Evolutionary conservation across 1,140 invertebrate species (phyloP), one percentile per base, ranked within the genome.

Genomic region (Antheraea mylitta): DNA sequence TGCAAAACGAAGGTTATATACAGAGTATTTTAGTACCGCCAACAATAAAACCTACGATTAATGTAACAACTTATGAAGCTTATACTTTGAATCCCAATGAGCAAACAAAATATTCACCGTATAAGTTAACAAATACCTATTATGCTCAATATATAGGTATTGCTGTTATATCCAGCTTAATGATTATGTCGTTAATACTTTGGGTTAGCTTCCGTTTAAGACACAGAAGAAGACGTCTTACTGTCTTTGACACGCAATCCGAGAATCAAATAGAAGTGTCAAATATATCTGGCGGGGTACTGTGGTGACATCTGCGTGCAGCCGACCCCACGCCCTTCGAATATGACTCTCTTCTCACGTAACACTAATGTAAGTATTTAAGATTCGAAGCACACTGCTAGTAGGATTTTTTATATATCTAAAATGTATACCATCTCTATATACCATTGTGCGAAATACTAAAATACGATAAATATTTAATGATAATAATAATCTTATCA

Each of bases 201-300:
- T 92, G 74, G 93, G 88, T 60, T 79, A 93, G 75, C 87, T 92
- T 70, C 85, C 92, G 71, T 77, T 87, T 86, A 36, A 78, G 86
- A 36, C 86, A 86, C 70, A 81, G 73, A 90, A 89, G 70, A 86
- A 92, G 72, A 89, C 93, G 73, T 75, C 76, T 79, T 70, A 73
- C 76, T 74, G 76, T 75, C 75, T 66, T 81, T 84, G 76, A 86
- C 60, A 82, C 82, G 59, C 87, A 90, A 59, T 88, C 90, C 62
- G 90, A 93, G 74, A 94, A 95, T 74, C 94, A 95, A 82, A 95
- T 95, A 86, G 95, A 95, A 80, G 95, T 95, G 78, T 94, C 94
- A 69, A 95, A 94, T 83, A 93, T 96, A 73, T 94, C 94, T 9
- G 94, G 95, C 11, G 93, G 94, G 4, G 95, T 95, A 75, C 92